A percentile compares a stretch with the other conserved stretches of the same genome.
phyloP scores from a whole-genome alignment of 2,113 vertebrate species.

The Zosterops lateralis region DNA sequence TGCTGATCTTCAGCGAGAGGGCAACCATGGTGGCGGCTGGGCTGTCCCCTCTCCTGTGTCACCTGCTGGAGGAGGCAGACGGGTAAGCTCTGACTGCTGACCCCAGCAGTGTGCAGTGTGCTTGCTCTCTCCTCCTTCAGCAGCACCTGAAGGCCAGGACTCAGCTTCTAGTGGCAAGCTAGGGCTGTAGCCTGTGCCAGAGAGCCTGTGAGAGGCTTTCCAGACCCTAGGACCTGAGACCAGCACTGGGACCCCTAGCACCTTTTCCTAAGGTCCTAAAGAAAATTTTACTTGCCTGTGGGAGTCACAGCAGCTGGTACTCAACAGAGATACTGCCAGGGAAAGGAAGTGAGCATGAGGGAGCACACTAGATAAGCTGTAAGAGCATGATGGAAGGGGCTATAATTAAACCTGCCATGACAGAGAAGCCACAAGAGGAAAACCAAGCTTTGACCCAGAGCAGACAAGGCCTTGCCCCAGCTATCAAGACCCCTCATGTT shows the following conservation, averaged over 20 bases:
- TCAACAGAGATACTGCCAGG: not conserved
- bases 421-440: constrained; percentile 54
- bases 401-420: constrained; percentile 41
- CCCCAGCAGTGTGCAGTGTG: rapidly evolving
- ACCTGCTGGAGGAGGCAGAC: not conserved
- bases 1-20: constrained; percentile 96
- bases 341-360: not conserved
- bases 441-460: not conserved
- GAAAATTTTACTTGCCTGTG: rapidly evolving
- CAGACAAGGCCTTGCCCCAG: not conserved
- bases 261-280: not conserved
- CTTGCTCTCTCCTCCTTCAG: not conserved
- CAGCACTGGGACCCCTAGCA: not conserved
- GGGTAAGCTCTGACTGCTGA: not conserved
- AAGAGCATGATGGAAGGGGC: not conserved
- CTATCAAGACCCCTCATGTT: not conserved
- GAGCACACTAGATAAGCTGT: not conserved
- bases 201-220: rapidly evolving
- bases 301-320: not conserved
- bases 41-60: constrained; percentile 45
- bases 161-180: not conserved
- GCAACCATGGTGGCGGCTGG: constrained; percentile 89
- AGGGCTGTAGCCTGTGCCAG: rapidly evolving
- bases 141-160: rapidly evolving
- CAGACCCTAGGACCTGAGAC: not conserved